Base-by-base conservation (phyloP, 2,888 invertebrate species). In the Cryptus viduatorius region DNA sequence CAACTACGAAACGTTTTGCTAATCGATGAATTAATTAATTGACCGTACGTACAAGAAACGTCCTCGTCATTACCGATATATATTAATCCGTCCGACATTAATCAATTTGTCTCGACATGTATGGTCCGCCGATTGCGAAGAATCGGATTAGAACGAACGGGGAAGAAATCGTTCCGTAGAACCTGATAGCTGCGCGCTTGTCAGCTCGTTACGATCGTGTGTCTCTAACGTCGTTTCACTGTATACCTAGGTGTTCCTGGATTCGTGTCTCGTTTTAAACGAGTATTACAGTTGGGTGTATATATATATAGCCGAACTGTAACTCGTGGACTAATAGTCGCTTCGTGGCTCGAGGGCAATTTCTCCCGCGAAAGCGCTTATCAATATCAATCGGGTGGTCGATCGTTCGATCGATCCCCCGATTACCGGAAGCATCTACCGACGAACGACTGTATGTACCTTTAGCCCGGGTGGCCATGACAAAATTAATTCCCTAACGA, bases 331-430 rank as follows among this genome's bases (percentile, higher is more conserved):
- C 4, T 72, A 42, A 59, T 42, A 67, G 29, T 19, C 7, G 24
- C 53, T 56, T 59, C 71, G 67, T 37, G 79, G 69, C 79, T 82
- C 82, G 81, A 68, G 68, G 81, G 84, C 85, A 87, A 89, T 90
- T 90, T 90, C 89, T 88, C 87, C 37, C 88, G 87, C 84, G 89
- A 89, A 88, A 90, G 89, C 75, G 82, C 87, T 87, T 86, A 88
- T 89, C 88, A 85, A 86, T 85, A 82, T 79, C 77, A 67, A 87
- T 69, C 83, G 79, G 81, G 75, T 83, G 84, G 86, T 85, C 86
- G 89, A 87, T 86, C 84, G 86, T 84, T 85, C 86, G 86, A 88
- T 87, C 86, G 82, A 83, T 16, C 50, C 50, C 83, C 37, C 83
- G 82, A 87, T 84, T 84, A 83, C 76, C 79, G 83, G 84, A 86